Evolutionary conservation across 1,140 invertebrate species (phyloP).

Genomic region (Chionoecetes opilio): DNA sequence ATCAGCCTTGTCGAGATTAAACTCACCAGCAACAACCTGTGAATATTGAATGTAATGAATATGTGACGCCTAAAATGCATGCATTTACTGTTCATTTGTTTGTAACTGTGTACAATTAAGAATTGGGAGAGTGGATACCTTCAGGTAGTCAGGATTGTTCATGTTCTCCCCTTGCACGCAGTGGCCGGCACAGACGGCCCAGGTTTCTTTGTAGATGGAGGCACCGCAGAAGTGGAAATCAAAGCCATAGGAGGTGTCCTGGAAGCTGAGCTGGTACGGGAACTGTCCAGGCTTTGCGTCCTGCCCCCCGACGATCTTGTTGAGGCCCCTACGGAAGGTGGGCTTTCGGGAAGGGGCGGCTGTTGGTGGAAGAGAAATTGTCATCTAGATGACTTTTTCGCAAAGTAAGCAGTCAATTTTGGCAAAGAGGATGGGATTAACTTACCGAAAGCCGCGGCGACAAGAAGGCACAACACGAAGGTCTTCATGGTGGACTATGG

Average conservation of each 20-base stretch:
- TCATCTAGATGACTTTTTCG: not conserved
- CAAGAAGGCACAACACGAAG: slow-evolving; percentile 28
- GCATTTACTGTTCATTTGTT: not conserved
- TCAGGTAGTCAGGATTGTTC: slow-evolving; percentile 72
- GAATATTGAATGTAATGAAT: not conserved
- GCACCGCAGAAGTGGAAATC: slow-evolving; percentile 86
- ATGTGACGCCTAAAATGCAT: not conserved
- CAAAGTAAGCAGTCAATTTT: not conserved
- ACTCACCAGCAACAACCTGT: slow-evolving; percentile 83
- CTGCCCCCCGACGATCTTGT: slow-evolving; percentile 87
- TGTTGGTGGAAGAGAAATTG: not conserved
- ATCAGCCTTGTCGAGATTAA: slow-evolving; percentile 83
- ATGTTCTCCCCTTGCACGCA: slow-evolving; percentile 83
- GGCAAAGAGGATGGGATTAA: not conserved
- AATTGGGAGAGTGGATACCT: slow-evolving; percentile 38
- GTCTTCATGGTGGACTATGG: slow-evolving; percentile 47
- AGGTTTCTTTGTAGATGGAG: slow-evolving; percentile 85
- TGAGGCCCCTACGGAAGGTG: slow-evolving; percentile 44
- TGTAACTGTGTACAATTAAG: not conserved
- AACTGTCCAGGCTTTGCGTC: slow-evolving; percentile 86
- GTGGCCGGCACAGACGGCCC: slow-evolving; percentile 87
- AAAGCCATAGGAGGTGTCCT: slow-evolving; percentile 80
- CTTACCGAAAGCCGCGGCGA: slow-evolving; percentile 24
- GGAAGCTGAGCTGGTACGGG: slow-evolving; percentile 87
- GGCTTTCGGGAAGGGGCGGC: slow-evolving; percentile 60